Evolutionary conservation across 2,113 vertebrate species (phyloP).

Genomic region (Colius striatus): DNA sequence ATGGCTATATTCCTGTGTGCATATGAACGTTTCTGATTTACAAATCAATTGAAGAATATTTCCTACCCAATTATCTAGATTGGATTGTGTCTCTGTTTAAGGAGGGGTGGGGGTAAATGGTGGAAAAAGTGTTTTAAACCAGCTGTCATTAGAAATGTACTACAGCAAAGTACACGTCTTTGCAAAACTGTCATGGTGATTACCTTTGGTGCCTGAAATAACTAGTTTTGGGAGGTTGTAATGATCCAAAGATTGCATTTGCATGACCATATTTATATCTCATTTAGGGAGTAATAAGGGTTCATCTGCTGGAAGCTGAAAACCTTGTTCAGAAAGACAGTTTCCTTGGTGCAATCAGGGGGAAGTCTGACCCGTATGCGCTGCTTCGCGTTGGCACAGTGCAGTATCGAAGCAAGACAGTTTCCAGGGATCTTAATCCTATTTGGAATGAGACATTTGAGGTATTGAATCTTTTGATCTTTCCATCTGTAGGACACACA

Average conservation of each 20-base stretch:
- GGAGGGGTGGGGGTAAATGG: background rate
- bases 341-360: constrained; percentile 89
- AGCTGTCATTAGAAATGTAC: background rate
- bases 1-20: background rate
- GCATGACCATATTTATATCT: background rate
- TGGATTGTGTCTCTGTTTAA: background rate
- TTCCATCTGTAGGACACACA: background rate
- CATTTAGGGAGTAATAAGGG: constrained; percentile 89
- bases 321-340: constrained; percentile 89
- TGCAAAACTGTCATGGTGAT: background rate
- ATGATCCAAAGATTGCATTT: background rate
- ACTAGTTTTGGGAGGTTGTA: constrained; percentile 16
- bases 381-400: constrained; percentile 83
- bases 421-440: constrained; percentile 87
- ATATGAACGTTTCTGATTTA: background rate
- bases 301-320: constrained; percentile 86
- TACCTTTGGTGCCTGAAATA: constrained; percentile 38
- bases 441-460: constrained; percentile 91
- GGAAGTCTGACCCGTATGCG: constrained; percentile 93
- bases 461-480: constrained; percentile 73
- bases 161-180: background rate
- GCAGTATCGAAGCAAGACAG: constrained; percentile 84
- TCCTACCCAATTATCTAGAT: background rate
- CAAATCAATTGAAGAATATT: background rate
- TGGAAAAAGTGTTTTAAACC: background rate